Base-by-base conservation (phyloP, 1,140 invertebrate genomes). In the Tetramorium alpestre region DNA sequence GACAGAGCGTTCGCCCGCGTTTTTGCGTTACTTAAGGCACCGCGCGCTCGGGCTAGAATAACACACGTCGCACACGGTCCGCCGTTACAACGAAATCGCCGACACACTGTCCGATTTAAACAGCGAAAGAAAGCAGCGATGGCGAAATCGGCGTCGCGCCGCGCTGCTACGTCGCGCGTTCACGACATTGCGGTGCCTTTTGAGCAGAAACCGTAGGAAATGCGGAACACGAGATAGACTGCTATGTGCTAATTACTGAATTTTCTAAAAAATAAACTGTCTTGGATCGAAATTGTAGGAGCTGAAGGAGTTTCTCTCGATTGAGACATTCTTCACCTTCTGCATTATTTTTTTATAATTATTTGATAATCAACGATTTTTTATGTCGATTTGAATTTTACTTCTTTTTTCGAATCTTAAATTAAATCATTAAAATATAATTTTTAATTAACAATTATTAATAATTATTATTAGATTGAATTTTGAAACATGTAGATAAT, bases 11-110 rank as follows among this genome's bases (percentile, higher is more conserved):
- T 73, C 51, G 64, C 62, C 28, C 38, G 67, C 69, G 51, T 73
- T 84, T 84, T 84, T 84, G 54, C 54, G 80, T 84, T 84, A 84
- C 80, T 75, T 84, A 84, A 84, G 80, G 69, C 80, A 73, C 54
- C 54, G 54, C 70, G n/a, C 69, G 25, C 54, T 67, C 80, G 69
- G 54, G 80, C 56, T 84, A 62, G 69, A 75, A 84, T 73, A 73
- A 84, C 80, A 73, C 54, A 47, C 51, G 65, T 69, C 33, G 64
- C 38, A 22, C 54, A 47, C 11, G 33, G 16, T 73, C 22, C 11
- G 11, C 22, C 11, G 33, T 13, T 73, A 49, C 6, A 84, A 56
- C 28, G 44, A 84, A 84, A 84, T 84, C 28, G 54, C 18, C 80
- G 80, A 73, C 80, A 49, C n/a, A 38, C 51, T 28, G 18, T 75